Evolutionary conservation across 2,888 invertebrate species (phyloP).

Genomic region (Blastobasis adustella): DNA sequence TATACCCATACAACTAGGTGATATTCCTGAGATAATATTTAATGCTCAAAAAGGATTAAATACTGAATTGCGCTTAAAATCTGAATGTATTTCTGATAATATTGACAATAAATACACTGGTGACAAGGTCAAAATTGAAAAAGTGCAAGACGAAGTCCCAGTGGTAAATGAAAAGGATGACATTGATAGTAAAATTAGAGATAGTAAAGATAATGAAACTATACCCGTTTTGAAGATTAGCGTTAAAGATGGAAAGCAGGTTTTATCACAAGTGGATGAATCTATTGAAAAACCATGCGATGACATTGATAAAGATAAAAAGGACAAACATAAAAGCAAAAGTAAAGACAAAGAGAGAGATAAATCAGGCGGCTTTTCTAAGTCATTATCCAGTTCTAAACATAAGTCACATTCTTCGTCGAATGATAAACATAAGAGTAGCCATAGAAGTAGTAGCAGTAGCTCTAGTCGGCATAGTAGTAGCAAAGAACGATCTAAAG

Average conservation of each 20-base stretch:
- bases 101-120: not conserved
- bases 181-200: slow-evolving; percentile 20
- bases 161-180: slow-evolving; percentile 8
- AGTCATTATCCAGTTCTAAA: slow-evolving; percentile 41
- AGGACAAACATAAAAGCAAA: slow-evolving; percentile 46
- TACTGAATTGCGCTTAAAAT: slow-evolving; percentile 21
- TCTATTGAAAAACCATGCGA: slow-evolving; percentile 42
- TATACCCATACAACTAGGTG: slow-evolving; percentile 45
- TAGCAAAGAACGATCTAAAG: slow-evolving; percentile 45
- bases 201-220: slow-evolving; percentile 42
- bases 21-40: slow-evolving; percentile 53
- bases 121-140: slow-evolving; percentile 2
- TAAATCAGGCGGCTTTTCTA: slow-evolving; percentile 48
- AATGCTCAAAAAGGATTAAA: slow-evolving; percentile 36
- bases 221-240: slow-evolving; percentile 76
- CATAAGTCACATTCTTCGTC: slow-evolving; percentile 51
- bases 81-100: slow-evolving; percentile 4
- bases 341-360: slow-evolving; percentile 69
- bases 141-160: slow-evolving; percentile 8
- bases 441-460: slow-evolving; percentile 35
- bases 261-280: slow-evolving; percentile 76
- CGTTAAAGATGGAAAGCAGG: slow-evolving; percentile 82
- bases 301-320: slow-evolving; percentile 41
- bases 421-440: slow-evolving; percentile 52
- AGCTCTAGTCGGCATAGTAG: slow-evolving; percentile 56